Base-by-base conservation (phyloP, 37 sponge, comb jelly and placozoan species). In the Dysidea cf. avara region DNA sequence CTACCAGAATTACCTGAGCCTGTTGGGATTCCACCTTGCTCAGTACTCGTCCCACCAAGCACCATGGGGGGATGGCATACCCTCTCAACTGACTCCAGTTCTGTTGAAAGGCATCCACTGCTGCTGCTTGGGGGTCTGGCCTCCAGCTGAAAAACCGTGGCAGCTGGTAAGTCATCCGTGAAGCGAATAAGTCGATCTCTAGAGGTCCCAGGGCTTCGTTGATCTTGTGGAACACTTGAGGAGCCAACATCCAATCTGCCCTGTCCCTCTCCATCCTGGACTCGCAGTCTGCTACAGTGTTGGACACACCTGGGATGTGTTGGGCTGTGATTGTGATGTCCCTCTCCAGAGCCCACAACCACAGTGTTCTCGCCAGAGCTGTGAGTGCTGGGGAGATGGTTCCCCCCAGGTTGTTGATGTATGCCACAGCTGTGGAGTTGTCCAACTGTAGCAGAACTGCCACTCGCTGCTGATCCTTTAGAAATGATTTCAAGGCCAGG, bases 281-380 rank as follows among this genome's bases (percentile, higher is more conserved):
- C 40, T 14, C 9, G 12, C 67, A 13, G 67, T 65, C 67, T 36
- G 67, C 67, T n/a, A n/a, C n/a, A n/a, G n/a, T n/a, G n/a, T n/a
- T n/a, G n/a, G n/a, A n/a, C n/a, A n/a, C n/a, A n/a, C n/a, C n/a
- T n/a, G n/a, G n/a, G n/a, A n/a, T n/a, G n/a, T n/a, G n/a, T n/a
- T n/a, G n/a, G n/a, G n/a, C n/a, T n/a, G n/a, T n/a, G n/a, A n/a
- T n/a, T n/a, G n/a, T n/a, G n/a, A n/a, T n/a, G n/a, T n/a, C n/a
- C n/a, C n/a, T n/a, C n/a, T n/a, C n/a, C n/a, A n/a, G n/a, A n/a
- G n/a, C n/a, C n/a, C n/a, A n/a, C n/a, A n/a, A n/a, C n/a, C n/a
- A n/a, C n/a, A n/a, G n/a, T n/a, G n/a, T n/a, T n/a, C n/a, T n/a
- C n/a, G n/a, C n/a, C n/a, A n/a, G n/a, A n/a, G n/a, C n/a, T n/a